Evolutionary conservation across 2,888 invertebrate species (phyloP), one percentile per base, ranked within the genome.

Genomic region (Lepidochrysops patricia): DNA sequence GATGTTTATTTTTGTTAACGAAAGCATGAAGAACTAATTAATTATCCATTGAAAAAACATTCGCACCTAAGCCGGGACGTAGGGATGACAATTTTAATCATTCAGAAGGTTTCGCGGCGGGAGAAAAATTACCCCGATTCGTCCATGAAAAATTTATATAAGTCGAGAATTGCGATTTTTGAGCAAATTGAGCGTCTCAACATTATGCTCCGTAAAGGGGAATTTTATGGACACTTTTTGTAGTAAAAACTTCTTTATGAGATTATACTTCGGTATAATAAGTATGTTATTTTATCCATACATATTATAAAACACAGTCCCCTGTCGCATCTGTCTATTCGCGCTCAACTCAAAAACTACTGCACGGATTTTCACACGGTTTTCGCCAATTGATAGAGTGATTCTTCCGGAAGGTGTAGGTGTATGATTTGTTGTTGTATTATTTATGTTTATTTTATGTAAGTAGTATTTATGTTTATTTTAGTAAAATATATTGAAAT

Each of bases 21-120:
- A 52, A 50, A 52, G n/a, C 27, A 1, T 9, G 4, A 52, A 15
- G 52, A 52, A 52, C 9, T 19, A 32, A 54, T 54, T 54, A 32
- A 54, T 54, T 54, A 54, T 54, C 54, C 54, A 54, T 54, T 19
- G 19, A 32, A 52, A 29, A 54, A 54, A 54, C 19, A 32, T 54
- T 54, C 9, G 9, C 23, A 54, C 29, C 32, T 19, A 54, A 54
- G 54, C 54, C 29, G 29, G 19, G 25, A 54, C 7, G 29, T 9
- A 29, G 15, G 19, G 54, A 29, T 54, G 54, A 54, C 54, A 54
- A 54, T 32, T 29, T 29, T 54, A 19, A 54, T 32, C 54, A 54
- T 54, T 54, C 54, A 29, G 54, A 54, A 15, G 29, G 29, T 54
- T 27, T 54, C 54, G 32, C 54, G 54, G 32, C 5, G 54, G 19